Conservation (phyloP, 2,888 invertebrate genomes). For the Xanthorhoe designata region DNA sequence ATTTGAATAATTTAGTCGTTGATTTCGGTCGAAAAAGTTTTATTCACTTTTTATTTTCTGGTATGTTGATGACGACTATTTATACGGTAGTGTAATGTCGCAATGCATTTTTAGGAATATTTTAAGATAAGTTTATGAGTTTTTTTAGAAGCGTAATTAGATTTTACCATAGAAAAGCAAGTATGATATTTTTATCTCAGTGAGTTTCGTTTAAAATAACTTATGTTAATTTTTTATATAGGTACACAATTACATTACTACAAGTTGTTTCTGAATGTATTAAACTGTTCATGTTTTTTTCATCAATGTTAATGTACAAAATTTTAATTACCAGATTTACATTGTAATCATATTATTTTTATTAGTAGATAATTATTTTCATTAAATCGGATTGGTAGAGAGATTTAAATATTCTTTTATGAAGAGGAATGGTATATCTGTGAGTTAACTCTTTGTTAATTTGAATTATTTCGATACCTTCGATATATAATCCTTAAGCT, state of each 20-base stretch:
- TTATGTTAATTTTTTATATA: not conserved
- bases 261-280: no score
- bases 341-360: no score
- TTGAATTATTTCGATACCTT: slow-evolving; percentile 22
- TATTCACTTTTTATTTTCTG: slow-evolving; percentile 46
- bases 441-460: slow-evolving; percentile 14
- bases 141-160: slow-evolving; percentile 9
- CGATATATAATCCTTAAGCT: slow-evolving; percentile 37
- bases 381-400: no score
- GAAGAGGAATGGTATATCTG: slow-evolving; percentile 14
- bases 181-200: not conserved
- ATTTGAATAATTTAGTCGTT: slow-evolving; percentile 75
- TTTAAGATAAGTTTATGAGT: slow-evolving; percentile 21
- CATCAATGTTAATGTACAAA: no score
- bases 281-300: no score
- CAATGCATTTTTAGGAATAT: slow-evolving; percentile 34
- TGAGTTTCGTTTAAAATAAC: no score
- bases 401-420: not conserved
- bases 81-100: slow-evolving; percentile 37
- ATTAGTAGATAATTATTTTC: no score
- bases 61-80: slow-evolving; percentile 37
- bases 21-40: slow-evolving; percentile 56
- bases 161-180: slow-evolving; percentile 2
- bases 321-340: no score
- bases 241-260: not conserved